phyloP scores from a whole-genome alignment of 2,888 invertebrate genomes.

The Muschampia plurimacula region DNA sequence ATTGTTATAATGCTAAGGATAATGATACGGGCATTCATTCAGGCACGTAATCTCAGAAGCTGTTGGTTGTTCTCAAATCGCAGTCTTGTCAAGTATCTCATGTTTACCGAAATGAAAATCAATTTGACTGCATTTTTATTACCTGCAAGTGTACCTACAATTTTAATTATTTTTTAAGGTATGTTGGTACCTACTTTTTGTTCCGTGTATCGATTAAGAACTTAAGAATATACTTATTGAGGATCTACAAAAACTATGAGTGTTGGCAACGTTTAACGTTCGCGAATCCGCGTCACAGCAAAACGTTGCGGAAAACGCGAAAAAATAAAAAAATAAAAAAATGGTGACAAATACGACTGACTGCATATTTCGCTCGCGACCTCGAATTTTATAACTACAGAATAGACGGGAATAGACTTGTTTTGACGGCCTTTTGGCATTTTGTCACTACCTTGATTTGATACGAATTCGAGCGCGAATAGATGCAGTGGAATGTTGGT shows the following conservation, averaged over 20 bases:
- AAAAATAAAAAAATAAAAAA: conserved; percentile 35
- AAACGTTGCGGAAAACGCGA: conserved; percentile 1
- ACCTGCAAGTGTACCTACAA: background rate
- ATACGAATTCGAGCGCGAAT: conserved; percentile 41
- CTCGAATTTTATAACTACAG: conserved; percentile 62
- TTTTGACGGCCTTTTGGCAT: conserved; percentile 59
- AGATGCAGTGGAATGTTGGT: conserved; percentile 37
- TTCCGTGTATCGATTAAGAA: too few species aligned
- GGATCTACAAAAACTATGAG: background rate
- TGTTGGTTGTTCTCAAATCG: too few species aligned
- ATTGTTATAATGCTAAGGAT: background rate
- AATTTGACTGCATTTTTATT: background rate
- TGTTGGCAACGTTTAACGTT: background rate
- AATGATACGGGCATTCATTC: too few species aligned
- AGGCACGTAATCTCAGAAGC: too few species aligned
- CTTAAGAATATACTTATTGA: background rate
- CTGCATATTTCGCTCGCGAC: conserved; percentile 56
- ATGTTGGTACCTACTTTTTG: too few species aligned
- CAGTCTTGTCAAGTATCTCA: too few species aligned
- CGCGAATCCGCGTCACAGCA: background rate
- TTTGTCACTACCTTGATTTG: conserved; percentile 47
- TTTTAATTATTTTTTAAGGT: too few species aligned
- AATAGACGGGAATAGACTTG: conserved; percentile 64
- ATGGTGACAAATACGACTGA: conserved; percentile 49
- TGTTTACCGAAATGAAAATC: too few species aligned